These are phyloP conservation scores for Myrmophylax atrothorax DNA, from an alignment of 2,113 vertebrate species.

Conservation along the genomic window DNA sequence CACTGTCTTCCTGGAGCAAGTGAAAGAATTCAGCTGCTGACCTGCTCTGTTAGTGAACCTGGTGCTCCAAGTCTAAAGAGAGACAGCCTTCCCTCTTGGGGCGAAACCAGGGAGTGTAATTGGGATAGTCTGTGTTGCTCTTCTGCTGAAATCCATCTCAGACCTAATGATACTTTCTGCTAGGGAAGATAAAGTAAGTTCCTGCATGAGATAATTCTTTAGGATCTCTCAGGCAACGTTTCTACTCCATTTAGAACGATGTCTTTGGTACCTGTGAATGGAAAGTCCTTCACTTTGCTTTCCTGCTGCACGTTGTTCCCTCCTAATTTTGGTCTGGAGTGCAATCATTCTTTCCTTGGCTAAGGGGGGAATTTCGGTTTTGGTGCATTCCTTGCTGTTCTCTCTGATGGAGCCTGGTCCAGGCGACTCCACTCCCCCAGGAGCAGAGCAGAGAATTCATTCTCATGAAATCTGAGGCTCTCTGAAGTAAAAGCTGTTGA, in stretches of 20 bases:
- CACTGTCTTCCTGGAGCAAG: background rate
- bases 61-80: background rate
- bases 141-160: conserved; percentile 24
- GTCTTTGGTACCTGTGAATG: background rate
- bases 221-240: background rate
- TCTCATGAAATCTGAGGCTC: conserved; percentile 38
- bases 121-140: background rate
- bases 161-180: conserved; percentile 12
- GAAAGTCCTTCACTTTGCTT: background rate
- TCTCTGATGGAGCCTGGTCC: background rate
- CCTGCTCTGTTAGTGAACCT: background rate
- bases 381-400: background rate
- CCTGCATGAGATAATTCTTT: background rate
- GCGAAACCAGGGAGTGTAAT: background rate
- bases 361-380: background rate
- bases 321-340: background rate
- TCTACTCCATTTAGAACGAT: background rate
- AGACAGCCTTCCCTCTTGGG: conserved; percentile 1
- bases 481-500: conserved; percentile 48
- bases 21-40: background rate
- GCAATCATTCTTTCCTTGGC: background rate
- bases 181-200: conserved; percentile 34
- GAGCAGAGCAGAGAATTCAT: conserved; percentile 30
- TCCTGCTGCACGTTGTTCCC: background rate
- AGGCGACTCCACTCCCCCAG: background rate